These are phyloP conservation scores for Condylura cristata DNA, from an alignment of 2,113 vertebrate species.

Conservation along the genomic window DNA sequence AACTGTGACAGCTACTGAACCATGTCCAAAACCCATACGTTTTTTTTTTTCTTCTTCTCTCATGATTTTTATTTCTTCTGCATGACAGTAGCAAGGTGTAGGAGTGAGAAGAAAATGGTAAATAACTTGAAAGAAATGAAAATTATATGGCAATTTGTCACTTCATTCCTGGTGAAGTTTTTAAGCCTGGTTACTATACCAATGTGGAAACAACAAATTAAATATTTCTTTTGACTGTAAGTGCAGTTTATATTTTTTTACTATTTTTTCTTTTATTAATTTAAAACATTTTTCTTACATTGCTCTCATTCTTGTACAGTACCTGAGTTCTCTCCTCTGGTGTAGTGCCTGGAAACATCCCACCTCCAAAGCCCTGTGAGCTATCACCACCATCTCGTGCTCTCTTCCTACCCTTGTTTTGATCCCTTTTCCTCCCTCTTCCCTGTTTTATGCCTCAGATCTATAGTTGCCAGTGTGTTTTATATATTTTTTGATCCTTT, in stretches of 20 bases:
- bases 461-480: too few species aligned
- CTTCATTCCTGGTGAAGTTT: constrained; percentile 19
- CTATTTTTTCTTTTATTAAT: too few species aligned
- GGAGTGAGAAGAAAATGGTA: neutral
- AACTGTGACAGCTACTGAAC: constrained; percentile 17
- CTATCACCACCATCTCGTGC: too few species aligned
- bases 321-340: too few species aligned
- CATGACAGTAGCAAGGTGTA: neutral
- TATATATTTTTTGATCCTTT: too few species aligned
- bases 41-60: constrained; percentile 9
- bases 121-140: constrained; percentile 50
- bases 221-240: neutral
- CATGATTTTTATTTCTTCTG: constrained; percentile 56
- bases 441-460: too few species aligned
- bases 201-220: neutral
- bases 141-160: neutral
- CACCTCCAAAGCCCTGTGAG: too few species aligned
- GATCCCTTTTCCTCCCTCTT: too few species aligned
- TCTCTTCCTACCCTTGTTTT: too few species aligned
- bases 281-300: too few species aligned
- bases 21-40: constrained; percentile 23
- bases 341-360: too few species aligned
- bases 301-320: too few species aligned
- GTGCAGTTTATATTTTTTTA: neutral
- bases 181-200: neutral